Base-by-base conservation (phyloP, 2,888 invertebrate genomes). In the Seladonia tumulorum region DNA sequence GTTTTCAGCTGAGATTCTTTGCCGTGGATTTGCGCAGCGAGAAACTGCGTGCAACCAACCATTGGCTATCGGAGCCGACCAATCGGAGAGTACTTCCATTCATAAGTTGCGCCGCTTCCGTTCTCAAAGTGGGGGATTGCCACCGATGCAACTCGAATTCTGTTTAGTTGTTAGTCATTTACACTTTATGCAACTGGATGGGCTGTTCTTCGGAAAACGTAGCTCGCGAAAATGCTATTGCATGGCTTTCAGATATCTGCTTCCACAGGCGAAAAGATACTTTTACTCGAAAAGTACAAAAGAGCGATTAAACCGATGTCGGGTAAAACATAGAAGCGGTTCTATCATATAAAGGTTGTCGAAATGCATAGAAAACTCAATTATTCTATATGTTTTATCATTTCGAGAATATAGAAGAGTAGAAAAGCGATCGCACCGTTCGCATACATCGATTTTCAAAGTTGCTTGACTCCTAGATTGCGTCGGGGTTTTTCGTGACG, bases 31-130 rank as follows among this genome's bases (percentile, higher is more conserved):
- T 60, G 60, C 72, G 29, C 53, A 42, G 47, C 66, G 73, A 83
- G 86, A 74, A 85, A 87, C 78, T 89, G n/a, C 68, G 68, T 68
- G 10, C 68, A 39, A 12, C 68, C 68, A 88, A 87, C 90, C 88
- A 92, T 92, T 92, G 92, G 93, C 91, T 90, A 89, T 90, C 84
- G 80, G 76, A 79, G 39, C 75, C 87, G 84, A 87, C 93, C 93
- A 93, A 93, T 93, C 87, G 82, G 89, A 82, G 89, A 87, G 79
- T 89, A 93, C 91, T 93, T 90, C 93, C 93, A 93, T 93, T 93
- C 93, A 93, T 93, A 92, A 93, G 93, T 93, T 90, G 91, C 86
- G 82, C 76, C 85, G 90, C 88, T 90, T 90, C 87, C 88, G 89
- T 85, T 74, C 79, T 82, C 82, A 86, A 87, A 82, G 89, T 87